Conservation (phyloP, 2,888 invertebrate genomes). For the Hypselothyrea guttata region DNA sequence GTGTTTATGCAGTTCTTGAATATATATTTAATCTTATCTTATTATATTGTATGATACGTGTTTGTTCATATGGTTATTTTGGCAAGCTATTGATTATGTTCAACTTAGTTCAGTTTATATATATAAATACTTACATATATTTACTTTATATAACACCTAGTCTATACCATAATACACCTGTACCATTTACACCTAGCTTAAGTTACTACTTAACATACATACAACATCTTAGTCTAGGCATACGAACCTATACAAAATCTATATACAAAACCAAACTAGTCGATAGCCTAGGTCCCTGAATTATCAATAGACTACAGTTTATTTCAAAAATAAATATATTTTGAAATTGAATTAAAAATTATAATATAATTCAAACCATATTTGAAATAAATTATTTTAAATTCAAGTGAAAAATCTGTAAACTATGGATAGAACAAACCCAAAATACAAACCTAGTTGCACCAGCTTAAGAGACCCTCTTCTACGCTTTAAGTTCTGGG, state of each 20-base stretch:
- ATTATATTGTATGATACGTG: slow-evolving; percentile 48
- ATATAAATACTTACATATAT: slow-evolving; percentile 10
- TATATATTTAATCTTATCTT: slow-evolving; percentile 20
- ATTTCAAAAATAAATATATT: neutral
- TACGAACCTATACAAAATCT: slow-evolving; percentile 17
- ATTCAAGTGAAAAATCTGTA: slow-evolving; percentile 8
- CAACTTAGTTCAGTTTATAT: slow-evolving; percentile 29
- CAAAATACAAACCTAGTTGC: no score
- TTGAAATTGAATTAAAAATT: neutral
- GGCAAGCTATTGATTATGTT: slow-evolving; percentile 47
- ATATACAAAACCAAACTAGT: slow-evolving; percentile 45
- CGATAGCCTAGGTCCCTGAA: neutral
- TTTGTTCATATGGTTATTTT: slow-evolving; percentile 49
- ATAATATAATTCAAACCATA: neutral
- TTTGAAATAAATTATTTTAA: no score
- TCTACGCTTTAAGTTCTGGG: neutral
- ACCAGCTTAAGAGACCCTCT: neutral
- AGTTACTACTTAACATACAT: slow-evolving; percentile 41
- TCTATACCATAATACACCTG: slow-evolving; percentile 39
- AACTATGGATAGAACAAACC: slow-evolving; percentile 23
- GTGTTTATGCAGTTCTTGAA: slow-evolving; percentile 12
- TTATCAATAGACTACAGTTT: slow-evolving; percentile 11
- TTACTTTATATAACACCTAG: slow-evolving; percentile 27
- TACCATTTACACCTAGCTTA: slow-evolving; percentile 22
- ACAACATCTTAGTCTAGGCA: slow-evolving; percentile 54